Conservation (phyloP, 2,113 vertebrate genomes). For the Seriola quinqueradiata region DNA sequence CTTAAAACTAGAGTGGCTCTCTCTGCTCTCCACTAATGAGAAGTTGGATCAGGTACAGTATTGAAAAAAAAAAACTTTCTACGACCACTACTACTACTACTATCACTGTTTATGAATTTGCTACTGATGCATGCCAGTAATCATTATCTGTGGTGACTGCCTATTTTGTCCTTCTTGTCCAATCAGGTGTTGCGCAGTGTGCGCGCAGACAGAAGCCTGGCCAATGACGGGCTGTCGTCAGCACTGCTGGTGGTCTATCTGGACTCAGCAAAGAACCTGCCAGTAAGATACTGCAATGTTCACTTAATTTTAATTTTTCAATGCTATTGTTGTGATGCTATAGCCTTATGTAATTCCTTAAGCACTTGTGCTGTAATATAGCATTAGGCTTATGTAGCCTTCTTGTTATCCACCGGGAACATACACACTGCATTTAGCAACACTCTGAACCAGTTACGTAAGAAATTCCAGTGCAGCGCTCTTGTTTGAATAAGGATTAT, state of each 20-base stretch:
- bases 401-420: constrained; percentile 21
- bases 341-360: background rate
- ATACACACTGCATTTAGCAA: background rate
- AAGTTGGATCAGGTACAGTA: constrained; percentile 90
- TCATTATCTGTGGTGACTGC: background rate
- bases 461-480: background rate
- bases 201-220: constrained; percentile 91
- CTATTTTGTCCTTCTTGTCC: background rate
- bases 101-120: background rate
- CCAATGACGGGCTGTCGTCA: constrained; percentile 93
- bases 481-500: constrained; percentile 45
- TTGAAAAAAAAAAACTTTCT: background rate
- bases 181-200: constrained; percentile 90
- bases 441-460: constrained; percentile 41
- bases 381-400: constrained; percentile 4
- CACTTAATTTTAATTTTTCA: background rate
- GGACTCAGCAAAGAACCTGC: constrained; percentile 95
- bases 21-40: constrained; percentile 87
- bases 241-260: constrained; percentile 94
- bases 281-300: constrained; percentile 85
- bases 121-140: too few species aligned
- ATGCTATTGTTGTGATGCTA: background rate
- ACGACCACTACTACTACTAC: background rate
- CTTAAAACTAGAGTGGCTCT: constrained; percentile 96
- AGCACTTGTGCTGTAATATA: background rate